These are phyloP conservation scores for Sebastes minor DNA, from an alignment of 2,797 vertebrate species.

Conservation along the genomic window DNA sequence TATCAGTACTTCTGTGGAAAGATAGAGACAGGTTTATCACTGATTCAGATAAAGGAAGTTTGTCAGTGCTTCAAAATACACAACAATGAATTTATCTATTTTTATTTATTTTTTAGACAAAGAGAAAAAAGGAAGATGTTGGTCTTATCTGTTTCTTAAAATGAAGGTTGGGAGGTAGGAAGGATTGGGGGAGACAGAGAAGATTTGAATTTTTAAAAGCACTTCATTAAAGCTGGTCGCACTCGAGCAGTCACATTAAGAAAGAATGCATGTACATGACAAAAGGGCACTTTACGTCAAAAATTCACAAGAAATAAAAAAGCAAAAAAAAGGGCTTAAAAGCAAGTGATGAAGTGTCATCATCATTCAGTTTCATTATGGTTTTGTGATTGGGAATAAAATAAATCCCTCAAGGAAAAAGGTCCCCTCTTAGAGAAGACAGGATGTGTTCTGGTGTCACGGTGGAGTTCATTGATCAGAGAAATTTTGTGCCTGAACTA, in stretches of 20 bases:
- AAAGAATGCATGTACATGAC: neutral
- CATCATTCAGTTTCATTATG: neutral
- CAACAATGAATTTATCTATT: accelerated
- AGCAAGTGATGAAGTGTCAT: neutral
- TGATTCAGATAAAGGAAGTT: neutral
- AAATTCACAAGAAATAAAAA: neutral
- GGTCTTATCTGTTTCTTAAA: neutral
- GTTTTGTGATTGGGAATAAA: neutral
- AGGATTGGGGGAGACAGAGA: neutral
- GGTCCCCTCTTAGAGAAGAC: neutral
- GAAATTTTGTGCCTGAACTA: too few relatives aligned
- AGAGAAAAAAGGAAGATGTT: neutral
- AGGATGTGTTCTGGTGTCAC: neutral
- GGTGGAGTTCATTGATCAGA: neutral
- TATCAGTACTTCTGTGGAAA: neutral
- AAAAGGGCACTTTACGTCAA: neutral
- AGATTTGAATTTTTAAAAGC: neutral
- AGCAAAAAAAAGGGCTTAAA: neutral
- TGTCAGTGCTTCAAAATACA: neutral
- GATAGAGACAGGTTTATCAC: neutral
- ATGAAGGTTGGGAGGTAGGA: neutral
- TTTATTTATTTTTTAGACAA: neutral
- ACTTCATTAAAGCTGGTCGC: slow-evolving; percentile 3
- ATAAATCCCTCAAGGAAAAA: neutral
- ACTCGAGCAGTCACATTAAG: neutral